These are phyloP conservation scores for Micropoecilia bifurca DNA, from an alignment of 2,797 vertebrate genomes.

Conservation along the genomic window DNA sequence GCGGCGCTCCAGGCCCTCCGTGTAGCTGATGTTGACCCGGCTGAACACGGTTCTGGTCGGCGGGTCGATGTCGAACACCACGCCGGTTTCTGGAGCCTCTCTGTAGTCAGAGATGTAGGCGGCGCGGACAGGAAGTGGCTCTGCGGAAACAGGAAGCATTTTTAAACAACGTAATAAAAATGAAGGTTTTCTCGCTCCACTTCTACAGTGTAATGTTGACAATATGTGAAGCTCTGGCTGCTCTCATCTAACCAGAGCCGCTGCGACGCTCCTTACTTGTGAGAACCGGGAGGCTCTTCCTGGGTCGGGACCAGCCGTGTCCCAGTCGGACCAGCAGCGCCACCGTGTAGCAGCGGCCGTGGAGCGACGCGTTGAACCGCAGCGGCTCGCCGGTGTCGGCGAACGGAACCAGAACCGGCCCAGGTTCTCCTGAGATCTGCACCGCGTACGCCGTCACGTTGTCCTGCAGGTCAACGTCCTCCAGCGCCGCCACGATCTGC, in stretches of 20 bases:
- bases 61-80: conserved; percentile 90
- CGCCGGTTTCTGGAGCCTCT: conserved; percentile 92
- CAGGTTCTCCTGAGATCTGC: conserved; percentile 90
- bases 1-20: conserved; percentile 85
- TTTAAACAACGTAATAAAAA: not conserved
- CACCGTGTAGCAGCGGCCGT: conserved; percentile 90
- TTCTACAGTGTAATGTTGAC: not conserved
- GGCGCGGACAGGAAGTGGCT: conserved; percentile 88
- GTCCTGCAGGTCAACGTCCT: conserved; percentile 84
- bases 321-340: conserved; percentile 85
- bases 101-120: conserved; percentile 89
- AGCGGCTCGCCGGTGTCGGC: conserved; percentile 78
- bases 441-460: conserved; percentile 86
- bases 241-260: no score
- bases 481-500: conserved; percentile 82
- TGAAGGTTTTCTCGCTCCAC: not conserved
- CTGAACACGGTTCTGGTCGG: conserved; percentile 91
- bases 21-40: conserved; percentile 94
- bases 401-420: conserved; percentile 87
- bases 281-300: conserved; percentile 84
- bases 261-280: conserved; percentile 81
- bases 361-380: conserved; percentile 88
- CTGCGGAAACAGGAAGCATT: conserved; percentile 74
- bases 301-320: conserved; percentile 83
- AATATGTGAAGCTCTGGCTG: not conserved